Percentiles rank a stretch among this genome's conserved stretches.
phyloP scores from a whole-genome alignment of 2,888 invertebrate species.

The Eupithecia tripunctaria region DNA sequence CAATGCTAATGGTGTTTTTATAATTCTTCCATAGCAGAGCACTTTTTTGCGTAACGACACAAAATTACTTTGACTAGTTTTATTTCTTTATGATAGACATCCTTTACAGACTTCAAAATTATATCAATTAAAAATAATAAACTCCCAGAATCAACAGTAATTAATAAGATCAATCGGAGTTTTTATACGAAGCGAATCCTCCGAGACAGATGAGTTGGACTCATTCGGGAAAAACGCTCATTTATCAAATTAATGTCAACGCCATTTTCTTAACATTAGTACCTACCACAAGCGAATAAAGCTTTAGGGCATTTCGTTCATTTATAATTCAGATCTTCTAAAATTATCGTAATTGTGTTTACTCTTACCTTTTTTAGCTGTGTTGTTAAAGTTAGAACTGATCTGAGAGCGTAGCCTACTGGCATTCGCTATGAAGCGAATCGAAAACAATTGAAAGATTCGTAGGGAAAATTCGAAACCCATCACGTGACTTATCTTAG shows the following conservation, averaged over 20 bases:
- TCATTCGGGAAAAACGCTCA: constrained; percentile 14
- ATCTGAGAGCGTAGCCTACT: too few species aligned
- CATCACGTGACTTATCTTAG: too few species aligned
- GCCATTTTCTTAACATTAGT: constrained; percentile 5
- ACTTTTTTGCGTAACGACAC: too few species aligned
- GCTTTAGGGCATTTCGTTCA: background rate
- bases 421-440: too few species aligned
- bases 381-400: too few species aligned
- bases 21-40: background rate
- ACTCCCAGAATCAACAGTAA: constrained; percentile 35
- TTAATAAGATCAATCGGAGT: constrained; percentile 38
- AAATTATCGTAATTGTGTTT: background rate
- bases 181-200: constrained; percentile 23
- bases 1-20: background rate
- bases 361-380: background rate
- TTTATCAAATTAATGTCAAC: constrained; percentile 21
- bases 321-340: background rate
- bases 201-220: constrained; percentile 10
- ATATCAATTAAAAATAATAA: constrained; percentile 40
- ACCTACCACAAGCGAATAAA: background rate
- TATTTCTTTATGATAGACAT: too few species aligned
- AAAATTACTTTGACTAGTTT: too few species aligned
- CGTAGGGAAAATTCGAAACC: too few species aligned
- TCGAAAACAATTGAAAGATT: too few species aligned
- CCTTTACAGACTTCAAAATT: constrained; percentile 30